These are phyloP conservation scores for Paratilapia polleni DNA, from an alignment of 2,113 vertebrate species.

Conservation along the genomic window DNA sequence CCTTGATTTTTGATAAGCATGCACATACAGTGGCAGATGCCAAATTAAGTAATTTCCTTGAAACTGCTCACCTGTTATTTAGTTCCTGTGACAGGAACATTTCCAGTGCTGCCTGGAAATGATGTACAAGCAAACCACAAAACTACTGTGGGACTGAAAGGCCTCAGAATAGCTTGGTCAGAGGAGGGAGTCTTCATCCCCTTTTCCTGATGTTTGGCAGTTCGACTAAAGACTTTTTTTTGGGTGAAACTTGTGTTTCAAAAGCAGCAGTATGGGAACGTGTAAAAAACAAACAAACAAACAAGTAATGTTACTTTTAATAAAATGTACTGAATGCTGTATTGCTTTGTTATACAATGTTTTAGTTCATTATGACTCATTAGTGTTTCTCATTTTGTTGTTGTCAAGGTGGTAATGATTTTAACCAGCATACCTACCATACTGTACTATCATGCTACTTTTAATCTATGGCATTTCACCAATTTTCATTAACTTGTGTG, in stretches of 20 bases:
- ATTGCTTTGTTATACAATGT: neutral
- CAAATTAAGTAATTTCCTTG: neutral
- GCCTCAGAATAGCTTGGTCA: neutral
- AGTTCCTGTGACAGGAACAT: neutral
- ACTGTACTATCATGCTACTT: neutral
- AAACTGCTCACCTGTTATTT: neutral
- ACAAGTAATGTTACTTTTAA: neutral
- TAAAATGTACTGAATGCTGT: neutral
- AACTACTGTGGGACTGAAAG: neutral
- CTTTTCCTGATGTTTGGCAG: neutral
- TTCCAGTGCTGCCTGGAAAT: constrained; percentile 6
- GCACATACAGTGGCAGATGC: neutral
- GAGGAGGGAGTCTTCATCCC: neutral
- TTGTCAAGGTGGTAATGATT: neutral
- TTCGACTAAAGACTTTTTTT: too few relatives aligned
- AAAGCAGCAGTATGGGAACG: neutral
- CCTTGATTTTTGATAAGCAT: neutral
- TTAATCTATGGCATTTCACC: neutral
- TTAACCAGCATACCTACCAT: neutral
- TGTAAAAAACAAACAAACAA: too few relatives aligned
- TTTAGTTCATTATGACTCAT: neutral
- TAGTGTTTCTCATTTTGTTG: neutral
- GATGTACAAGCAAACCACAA: neutral
- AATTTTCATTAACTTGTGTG: neutral
- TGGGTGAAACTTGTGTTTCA: neutral